Evolutionary conservation across 1,140 invertebrate genomes (phyloP).

Genomic region (Bacillus rossius): DNA sequence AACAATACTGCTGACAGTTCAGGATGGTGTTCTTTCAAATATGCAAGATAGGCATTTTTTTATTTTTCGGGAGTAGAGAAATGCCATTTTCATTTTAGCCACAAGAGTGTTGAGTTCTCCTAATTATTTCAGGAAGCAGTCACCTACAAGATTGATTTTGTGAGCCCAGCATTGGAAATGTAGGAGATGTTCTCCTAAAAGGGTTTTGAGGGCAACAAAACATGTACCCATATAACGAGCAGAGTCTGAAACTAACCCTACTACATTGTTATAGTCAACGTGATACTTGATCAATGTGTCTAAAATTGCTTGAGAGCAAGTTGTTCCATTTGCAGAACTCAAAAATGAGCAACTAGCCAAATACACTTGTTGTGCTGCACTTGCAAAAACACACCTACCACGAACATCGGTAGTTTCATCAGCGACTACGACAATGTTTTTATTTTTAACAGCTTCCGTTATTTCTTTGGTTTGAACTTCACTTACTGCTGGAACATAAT

Average conservation of each 20-base stretch:
- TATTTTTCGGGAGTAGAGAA: not conserved
- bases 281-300: not conserved
- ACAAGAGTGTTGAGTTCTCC: not conserved
- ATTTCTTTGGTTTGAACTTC: not conserved
- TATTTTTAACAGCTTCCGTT: not conserved
- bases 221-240: not conserved
- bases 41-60: not conserved
- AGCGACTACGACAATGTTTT: not conserved
- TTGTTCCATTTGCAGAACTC: not conserved
- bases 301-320: not conserved
- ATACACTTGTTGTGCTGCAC: not conserved
- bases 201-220: not conserved
- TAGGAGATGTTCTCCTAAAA: not conserved
- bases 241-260: not conserved
- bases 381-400: not conserved
- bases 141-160: not conserved
- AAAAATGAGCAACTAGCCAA: not conserved
- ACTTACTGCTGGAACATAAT: not conserved
- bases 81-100: not conserved
- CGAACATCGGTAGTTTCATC: not conserved
- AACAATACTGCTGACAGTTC: not conserved
- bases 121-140: not conserved
- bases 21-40: not conserved
- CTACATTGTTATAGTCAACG: not conserved
- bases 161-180: conserved; percentile 1